phyloP scores from a whole-genome alignment of 2,797 vertebrate genomes.

The Hydrophis major region DNA sequence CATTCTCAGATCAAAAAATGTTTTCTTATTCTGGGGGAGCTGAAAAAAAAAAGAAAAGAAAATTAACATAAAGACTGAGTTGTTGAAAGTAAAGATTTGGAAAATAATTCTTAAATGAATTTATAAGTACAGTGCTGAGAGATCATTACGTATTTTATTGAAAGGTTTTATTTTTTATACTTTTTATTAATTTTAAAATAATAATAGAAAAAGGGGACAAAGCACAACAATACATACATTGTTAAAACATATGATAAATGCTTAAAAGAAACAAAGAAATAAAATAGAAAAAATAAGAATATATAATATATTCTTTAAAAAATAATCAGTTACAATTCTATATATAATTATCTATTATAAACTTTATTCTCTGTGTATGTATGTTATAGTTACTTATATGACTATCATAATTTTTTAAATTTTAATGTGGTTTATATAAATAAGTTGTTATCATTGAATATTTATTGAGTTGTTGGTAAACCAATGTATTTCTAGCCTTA shows the following conservation, averaged over 20 bases:
- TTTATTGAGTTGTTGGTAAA: background rate
- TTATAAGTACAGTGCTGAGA: background rate
- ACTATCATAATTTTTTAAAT: too few species aligned
- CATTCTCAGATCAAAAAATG: background rate
- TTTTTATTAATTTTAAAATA: too few species aligned
- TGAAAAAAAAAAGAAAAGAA: background rate
- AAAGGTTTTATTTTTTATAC: too few species aligned
- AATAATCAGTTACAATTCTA: background rate
- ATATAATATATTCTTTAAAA: background rate
- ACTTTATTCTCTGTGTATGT: too few species aligned
- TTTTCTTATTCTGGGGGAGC: constrained; percentile 32
- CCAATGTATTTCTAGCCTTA: background rate
- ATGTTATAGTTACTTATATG: too few species aligned
- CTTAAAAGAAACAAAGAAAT: background rate
- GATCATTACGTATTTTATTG: too few species aligned
- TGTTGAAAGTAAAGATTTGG: background rate
- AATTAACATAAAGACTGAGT: constrained; percentile 2
- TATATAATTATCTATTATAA: too few species aligned
- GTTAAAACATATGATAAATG: background rate
- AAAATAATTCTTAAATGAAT: constrained; percentile 3
- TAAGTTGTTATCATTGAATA: too few species aligned
- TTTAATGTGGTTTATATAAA: too few species aligned
- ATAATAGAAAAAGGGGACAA: too few species aligned
- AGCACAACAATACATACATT: too few species aligned
- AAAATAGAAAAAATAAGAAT: background rate